Evolutionary conservation across 2,113 vertebrate genomes (phyloP).

Genomic region (Echinops telfairi): DNA sequence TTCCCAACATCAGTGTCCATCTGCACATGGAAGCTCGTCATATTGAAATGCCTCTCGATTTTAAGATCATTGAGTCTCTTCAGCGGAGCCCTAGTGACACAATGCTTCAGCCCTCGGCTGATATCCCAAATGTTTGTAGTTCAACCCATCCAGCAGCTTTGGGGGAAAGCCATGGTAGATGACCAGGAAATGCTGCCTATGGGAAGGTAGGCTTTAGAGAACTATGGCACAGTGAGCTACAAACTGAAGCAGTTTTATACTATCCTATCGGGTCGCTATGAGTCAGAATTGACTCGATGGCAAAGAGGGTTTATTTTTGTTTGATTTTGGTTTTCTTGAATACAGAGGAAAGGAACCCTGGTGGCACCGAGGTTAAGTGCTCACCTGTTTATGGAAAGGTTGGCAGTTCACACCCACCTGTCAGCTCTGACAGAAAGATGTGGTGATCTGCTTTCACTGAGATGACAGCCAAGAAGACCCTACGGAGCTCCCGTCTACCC

Average conservation of each 20-base stretch:
- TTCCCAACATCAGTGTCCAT: fast-evolving
- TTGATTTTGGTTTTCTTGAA: no score
- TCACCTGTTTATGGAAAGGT: background rate
- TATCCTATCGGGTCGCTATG: no score
- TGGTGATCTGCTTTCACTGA: background rate
- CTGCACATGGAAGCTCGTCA: background rate
- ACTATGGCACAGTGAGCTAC: background rate
- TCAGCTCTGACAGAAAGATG: background rate
- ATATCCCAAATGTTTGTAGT: background rate
- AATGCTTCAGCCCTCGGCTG: background rate
- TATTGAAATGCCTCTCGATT: background rate
- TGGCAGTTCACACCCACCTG: background rate
- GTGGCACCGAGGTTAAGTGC: background rate
- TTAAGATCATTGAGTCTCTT: background rate
- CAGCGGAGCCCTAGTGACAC: background rate
- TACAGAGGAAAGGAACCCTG: background rate
- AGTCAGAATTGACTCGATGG: no score
- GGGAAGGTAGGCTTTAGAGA: background rate
- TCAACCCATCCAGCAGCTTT: background rate
- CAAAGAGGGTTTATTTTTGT: background rate
- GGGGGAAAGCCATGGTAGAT: background rate
- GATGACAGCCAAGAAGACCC: background rate
- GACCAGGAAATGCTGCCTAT: background rate
- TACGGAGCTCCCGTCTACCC: background rate
- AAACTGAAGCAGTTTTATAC: no score